phyloP scores from a whole-genome alignment of 2,888 invertebrate species.

The Chouioia cunea region DNA sequence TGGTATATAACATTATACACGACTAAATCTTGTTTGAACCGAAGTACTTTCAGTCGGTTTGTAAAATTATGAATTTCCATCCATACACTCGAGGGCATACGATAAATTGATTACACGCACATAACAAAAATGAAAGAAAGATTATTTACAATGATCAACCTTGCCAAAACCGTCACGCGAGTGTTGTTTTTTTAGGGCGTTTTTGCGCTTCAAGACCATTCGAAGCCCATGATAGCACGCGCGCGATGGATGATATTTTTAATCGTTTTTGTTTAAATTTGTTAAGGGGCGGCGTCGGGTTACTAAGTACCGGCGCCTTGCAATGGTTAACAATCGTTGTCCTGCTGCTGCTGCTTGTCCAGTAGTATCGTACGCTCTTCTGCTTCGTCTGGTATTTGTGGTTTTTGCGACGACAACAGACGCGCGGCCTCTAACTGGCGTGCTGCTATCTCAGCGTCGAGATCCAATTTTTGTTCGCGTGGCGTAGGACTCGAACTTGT shows the following conservation, averaged over 20 bases:
- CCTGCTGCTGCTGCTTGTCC: constrained; percentile 33
- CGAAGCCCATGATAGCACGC: constrained; percentile 10
- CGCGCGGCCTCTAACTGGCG: constrained; percentile 55
- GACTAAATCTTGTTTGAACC: not conserved
- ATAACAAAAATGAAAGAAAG: not conserved
- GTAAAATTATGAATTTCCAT: not conserved
- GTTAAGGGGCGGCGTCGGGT: constrained; percentile 29
- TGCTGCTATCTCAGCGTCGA: constrained; percentile 55
- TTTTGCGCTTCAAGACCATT: constrained; percentile 18
- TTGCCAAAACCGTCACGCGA: not conserved
- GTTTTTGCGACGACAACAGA: constrained; percentile 53
- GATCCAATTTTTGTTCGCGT: constrained; percentile 50
- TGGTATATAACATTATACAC: not conserved
- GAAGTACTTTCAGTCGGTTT: not conserved
- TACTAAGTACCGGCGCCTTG: constrained; percentile 59
- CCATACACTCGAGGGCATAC: not conserved
- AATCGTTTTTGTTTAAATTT: not conserved
- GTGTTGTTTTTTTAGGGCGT: not conserved
- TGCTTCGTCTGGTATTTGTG: constrained; percentile 49
- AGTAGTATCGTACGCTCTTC: constrained; percentile 63
- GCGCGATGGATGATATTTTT: not conserved
- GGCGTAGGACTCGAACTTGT: constrained; percentile 52
- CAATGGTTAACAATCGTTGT: constrained; percentile 61
- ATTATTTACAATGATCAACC: not conserved
- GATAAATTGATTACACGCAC: too few species aligned